phyloP scores from a whole-genome alignment of 1,140 invertebrate species.

The Drosophila jambulina region DNA sequence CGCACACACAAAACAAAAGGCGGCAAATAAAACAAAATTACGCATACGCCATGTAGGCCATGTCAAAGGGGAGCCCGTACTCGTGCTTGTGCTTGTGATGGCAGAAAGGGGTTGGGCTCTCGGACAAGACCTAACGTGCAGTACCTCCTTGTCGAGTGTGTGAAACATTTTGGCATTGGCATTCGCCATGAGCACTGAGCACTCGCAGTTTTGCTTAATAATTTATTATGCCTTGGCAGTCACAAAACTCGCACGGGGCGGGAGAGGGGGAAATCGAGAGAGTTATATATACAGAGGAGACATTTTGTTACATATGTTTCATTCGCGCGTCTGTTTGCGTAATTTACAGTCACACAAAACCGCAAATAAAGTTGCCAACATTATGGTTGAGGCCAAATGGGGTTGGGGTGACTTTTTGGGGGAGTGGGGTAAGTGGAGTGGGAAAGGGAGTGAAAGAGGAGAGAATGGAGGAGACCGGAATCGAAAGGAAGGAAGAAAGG shows the following conservation, averaged over 20 bases:
- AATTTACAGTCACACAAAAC: slow-evolving; percentile 81
- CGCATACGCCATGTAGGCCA: slow-evolving; percentile 70
- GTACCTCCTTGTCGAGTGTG: slow-evolving; percentile 49
- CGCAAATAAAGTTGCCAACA: slow-evolving; percentile 80
- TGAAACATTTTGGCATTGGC: slow-evolving; percentile 77
- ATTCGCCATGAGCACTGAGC: slow-evolving; percentile 67
- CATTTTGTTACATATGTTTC: slow-evolving; percentile 76
- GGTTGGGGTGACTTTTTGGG: neutral
- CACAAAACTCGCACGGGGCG: slow-evolving; percentile 39
- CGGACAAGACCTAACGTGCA: slow-evolving; percentile 8
- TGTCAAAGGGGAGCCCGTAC: slow-evolving; percentile 23
- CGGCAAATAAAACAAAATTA: slow-evolving; percentile 66
- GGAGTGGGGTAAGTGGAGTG: neutral
- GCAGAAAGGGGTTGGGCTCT: slow-evolving; percentile 5
- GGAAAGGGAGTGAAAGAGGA: neutral
- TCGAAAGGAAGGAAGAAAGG: neutral
- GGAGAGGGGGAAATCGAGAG: slow-evolving; percentile 13
- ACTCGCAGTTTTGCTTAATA: slow-evolving; percentile 78
- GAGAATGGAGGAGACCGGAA: neutral
- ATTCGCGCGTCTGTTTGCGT: slow-evolving; percentile 78
- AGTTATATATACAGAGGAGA: slow-evolving; percentile 43
- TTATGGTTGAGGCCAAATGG: slow-evolving; percentile 45
- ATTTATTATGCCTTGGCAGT: slow-evolving; percentile 78
- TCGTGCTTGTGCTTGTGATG: neutral
- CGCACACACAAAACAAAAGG: slow-evolving; percentile 29